A percentile compares a stretch with the other conserved stretches of the same genome.
Conservation (phyloP, 2,113 vertebrate species). For the Vimba vimba region DNA sequence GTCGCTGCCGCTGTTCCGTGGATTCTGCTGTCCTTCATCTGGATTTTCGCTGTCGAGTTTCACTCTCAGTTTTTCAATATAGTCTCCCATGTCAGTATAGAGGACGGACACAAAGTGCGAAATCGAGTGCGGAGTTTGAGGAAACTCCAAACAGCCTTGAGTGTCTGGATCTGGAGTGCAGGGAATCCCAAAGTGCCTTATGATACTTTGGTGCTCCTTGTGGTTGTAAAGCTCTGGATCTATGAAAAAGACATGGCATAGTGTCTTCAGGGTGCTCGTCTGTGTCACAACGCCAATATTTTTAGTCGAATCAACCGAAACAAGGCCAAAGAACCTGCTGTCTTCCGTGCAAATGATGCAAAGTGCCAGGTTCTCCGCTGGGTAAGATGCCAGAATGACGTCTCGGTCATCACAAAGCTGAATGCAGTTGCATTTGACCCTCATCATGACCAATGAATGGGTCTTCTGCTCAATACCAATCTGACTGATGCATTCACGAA, state of each 20-base stretch:
- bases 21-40: conserved; percentile 78
- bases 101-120: conserved; percentile 92
- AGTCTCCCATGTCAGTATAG: conserved; percentile 89
- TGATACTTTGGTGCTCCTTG: conserved; percentile 87
- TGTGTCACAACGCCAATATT: conserved; percentile 73
- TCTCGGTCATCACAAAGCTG: conserved; percentile 87
- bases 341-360: conserved; percentile 92
- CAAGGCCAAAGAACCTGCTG: conserved; percentile 88
- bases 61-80: conserved; percentile 85
- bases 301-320: conserved; percentile 84
- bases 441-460: conserved; percentile 91
- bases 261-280: conserved; percentile 77
- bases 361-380: conserved; percentile 91
- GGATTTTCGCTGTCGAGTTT: conserved; percentile 86
- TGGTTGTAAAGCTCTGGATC: conserved; percentile 91
- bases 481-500: conserved; percentile 88
- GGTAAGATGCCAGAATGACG: conserved; percentile 86
- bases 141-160: conserved; percentile 90
- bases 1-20: conserved; percentile 88
- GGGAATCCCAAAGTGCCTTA: conserved; percentile 85
- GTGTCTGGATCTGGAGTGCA: conserved; percentile 92
- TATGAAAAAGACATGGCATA: conserved; percentile 95
- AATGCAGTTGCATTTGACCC: conserved; percentile 89
- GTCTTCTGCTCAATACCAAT: conserved; percentile 89
- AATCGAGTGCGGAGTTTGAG: conserved; percentile 85